phyloP scores from a whole-genome alignment of 2,113 vertebrate genomes.

The Vulpes ferrilata region DNA sequence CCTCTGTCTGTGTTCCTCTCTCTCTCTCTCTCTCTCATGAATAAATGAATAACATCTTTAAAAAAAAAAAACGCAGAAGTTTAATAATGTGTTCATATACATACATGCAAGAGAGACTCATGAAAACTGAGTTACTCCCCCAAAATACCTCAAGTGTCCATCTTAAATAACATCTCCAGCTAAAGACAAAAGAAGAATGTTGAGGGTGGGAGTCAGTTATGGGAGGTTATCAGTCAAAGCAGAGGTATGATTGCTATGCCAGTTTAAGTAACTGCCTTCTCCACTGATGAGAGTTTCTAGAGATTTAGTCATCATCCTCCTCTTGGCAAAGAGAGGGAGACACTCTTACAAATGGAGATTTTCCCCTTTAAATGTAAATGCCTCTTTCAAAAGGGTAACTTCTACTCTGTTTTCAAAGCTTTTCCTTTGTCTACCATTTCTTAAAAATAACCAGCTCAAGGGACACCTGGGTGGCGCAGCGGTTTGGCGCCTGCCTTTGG shows the following conservation, averaged over 20 bases:
- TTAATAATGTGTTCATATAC: background rate
- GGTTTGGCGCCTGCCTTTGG: too few species aligned
- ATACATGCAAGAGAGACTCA: background rate
- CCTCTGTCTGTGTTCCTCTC: too few species aligned
- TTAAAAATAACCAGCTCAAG: background rate
- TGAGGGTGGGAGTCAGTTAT: background rate
- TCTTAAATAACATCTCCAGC: background rate
- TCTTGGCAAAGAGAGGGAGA: background rate
- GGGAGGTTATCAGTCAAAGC: background rate
- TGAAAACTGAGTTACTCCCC: background rate
- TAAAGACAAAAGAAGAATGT: background rate
- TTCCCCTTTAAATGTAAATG: background rate
- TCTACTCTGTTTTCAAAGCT: background rate
- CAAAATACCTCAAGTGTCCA: background rate
- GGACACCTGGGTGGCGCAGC: too few species aligned
- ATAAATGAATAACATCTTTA: too few species aligned
- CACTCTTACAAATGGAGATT: conserved; percentile 2
- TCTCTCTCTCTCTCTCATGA: too few species aligned
- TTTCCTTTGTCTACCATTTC: background rate
- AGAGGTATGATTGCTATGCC: background rate
- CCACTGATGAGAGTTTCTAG: background rate
- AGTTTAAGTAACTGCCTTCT: background rate
- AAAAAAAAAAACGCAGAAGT: background rate
- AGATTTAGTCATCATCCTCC: background rate
- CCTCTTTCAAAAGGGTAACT: background rate